Evolutionary conservation across 2,888 invertebrate species (phyloP).

Genomic region (Sepioteuthis lessoniana): DNA sequence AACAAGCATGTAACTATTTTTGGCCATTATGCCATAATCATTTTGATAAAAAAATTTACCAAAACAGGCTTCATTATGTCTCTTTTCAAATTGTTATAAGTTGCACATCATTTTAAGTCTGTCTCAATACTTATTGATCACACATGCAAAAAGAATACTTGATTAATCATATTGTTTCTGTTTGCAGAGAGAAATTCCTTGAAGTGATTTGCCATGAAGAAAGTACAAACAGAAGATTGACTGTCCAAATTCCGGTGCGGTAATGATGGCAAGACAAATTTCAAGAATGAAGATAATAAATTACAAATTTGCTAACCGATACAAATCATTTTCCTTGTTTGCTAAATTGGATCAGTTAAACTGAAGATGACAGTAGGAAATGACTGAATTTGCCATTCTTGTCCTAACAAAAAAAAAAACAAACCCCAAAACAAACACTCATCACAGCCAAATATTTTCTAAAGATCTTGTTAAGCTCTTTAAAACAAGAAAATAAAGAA

Average conservation of each 20-base stretch:
- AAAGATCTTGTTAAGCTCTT: too few relatives aligned
- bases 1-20: too few relatives aligned
- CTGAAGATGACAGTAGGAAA: neutral
- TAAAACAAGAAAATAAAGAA: too few relatives aligned
- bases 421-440: too few relatives aligned
- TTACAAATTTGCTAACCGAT: neutral
- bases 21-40: too few relatives aligned
- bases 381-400: neutral
- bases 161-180: neutral
- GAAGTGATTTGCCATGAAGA: conserved; percentile 66
- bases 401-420: too few relatives aligned
- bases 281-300: neutral
- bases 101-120: too few relatives aligned
- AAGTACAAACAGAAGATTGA: conserved; percentile 60
- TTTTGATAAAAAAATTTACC: too few relatives aligned
- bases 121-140: too few relatives aligned
- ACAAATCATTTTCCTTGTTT: neutral
- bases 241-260: conserved; percentile 53
- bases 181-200: conserved; percentile 63
- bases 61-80: too few relatives aligned
- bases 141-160: neutral
- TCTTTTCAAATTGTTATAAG: too few relatives aligned
- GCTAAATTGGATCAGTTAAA: neutral
- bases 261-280: neutral
- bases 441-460: too few relatives aligned